phyloP scores from a whole-genome alignment of 2,888 invertebrate genomes.

The Hirtodrosophila histrioides region DNA sequence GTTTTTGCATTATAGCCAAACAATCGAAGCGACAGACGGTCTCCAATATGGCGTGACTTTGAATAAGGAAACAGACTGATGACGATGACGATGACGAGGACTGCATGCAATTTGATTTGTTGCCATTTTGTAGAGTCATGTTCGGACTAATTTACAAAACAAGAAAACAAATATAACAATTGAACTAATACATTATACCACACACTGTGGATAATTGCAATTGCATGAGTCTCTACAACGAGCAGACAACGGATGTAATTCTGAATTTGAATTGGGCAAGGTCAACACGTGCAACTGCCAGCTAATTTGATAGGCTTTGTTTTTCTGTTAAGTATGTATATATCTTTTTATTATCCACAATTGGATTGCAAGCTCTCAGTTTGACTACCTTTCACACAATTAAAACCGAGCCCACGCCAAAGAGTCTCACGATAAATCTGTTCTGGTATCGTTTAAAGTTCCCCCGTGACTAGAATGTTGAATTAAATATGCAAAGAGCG shows the following conservation, averaged over 20 bases:
- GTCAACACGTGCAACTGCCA: conserved; percentile 23
- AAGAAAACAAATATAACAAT: conserved; percentile 26
- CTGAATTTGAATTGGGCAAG: conserved; percentile 39
- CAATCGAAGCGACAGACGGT: conserved; percentile 13
- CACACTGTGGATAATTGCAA: conserved; percentile 50
- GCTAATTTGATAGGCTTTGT: conserved; percentile 46
- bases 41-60: conserved; percentile 45
- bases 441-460: neutral
- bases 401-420: conserved; percentile 27
- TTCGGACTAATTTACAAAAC: conserved; percentile 29
- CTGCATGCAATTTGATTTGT: conserved; percentile 31
- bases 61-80: conserved; percentile 37
- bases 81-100: conserved; percentile 32
- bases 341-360: conserved; percentile 3
- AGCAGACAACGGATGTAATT: conserved; percentile 50
- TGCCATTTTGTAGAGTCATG: conserved; percentile 62
- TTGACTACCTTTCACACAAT: conserved; percentile 38
- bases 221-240: conserved; percentile 40
- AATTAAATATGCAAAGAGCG: conserved; percentile 55
- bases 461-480: conserved; percentile 44
- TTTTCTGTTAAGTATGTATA: too few species aligned
- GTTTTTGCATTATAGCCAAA: conserved; percentile 15
- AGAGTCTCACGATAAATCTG: conserved; percentile 66
- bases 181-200: conserved; percentile 27
- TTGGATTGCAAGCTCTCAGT: conserved; percentile 3